Evolutionary conservation across 2,113 vertebrate genomes (phyloP), one percentile per base, ranked within the genome.

Genomic region (Baryphthengus martii): DNA sequence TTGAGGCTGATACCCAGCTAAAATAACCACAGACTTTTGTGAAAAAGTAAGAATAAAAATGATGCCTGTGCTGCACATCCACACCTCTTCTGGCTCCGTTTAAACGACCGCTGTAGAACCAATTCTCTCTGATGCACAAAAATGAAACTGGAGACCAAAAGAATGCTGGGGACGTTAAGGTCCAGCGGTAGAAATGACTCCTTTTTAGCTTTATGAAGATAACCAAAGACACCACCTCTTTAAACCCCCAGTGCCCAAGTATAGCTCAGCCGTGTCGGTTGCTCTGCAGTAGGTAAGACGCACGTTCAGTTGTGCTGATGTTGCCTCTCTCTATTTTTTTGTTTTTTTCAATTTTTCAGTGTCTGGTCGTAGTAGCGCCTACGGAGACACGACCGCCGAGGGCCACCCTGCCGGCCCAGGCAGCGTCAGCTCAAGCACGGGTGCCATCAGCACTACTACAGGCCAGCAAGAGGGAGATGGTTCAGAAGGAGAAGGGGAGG

Each of bases 391-490:
- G 0, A 82, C 99, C 7, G 99, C 98, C 0, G 99, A 99, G 94
- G 99, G 99, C 5, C 99, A 99, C 78, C 98, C 99, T 1, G 98
- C 99, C 1, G 99, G 99, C 33, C 99, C 99, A 6, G 99, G 99
- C 90, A 99, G 99, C 3, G 97, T 99, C 96, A 99, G 99, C 96
- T 99, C 99, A 39, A 99, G 99, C 97, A 99, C 99, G 0, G 99
- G 99, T 0, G 99, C 99, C 52, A 99, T 99, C 97, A 99, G 99
- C 97, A 99, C 99, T 82, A 98, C 99, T 87, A 98, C 99, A 2
- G 99, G 99, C 59, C 99, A 99, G 96, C 99, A 99, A 93, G 99
- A 99, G 92, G 99, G 99, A 45, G 99, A 99, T 21, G 99, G 99
- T 17, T 99, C 99, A 0, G 98, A 98, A 93, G 99, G 99, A 2